Evolutionary conservation across 2,888 invertebrate genomes (phyloP), one percentile per base, ranked within the genome.

Genomic region (Drosophila ustulata): DNA sequence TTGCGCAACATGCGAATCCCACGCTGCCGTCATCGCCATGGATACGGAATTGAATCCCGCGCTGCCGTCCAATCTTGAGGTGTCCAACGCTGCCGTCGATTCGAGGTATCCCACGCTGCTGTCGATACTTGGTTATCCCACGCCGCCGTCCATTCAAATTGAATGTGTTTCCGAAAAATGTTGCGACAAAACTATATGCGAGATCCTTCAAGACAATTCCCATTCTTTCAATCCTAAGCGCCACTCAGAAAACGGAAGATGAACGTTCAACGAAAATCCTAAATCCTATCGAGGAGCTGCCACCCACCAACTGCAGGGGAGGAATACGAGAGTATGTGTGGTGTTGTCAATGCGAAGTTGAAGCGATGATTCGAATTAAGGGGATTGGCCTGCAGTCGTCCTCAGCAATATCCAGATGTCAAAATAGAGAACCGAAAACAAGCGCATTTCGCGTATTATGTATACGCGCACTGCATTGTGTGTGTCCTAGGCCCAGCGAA

Each of bases 1-100:
- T 9, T 55, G 86, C 13, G 28, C 55, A 75, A 30, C 67, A 52
- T 3, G 6, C 26, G 37, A 45, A 50, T 75, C 75, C 75, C 73
- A 1, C 73, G 75, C 57, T 43, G 73, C 70, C 26, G 73, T 75
- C 26, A 47, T 71, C 70, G 4, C 4, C n/a, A 37, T 37, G 23
- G 56, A 11, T 32, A 66, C 66, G 55, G 39, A 3, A 43, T 76
- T 43, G 37, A 13, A 43, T 87, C 87, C 82, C 79, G 5, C 84
- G 83, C 83, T 8, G 80, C 79, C 45, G 55, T 78, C 65, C 28
- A 61, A 25, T 11, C 3, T 34, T 51, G 32, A 26, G 50, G 46
- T n/a, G 45, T 86, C 86, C 82, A 78, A 6, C 82, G 82, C 81
- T 7, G 82, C 78, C 30, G 56, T 76, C 62, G 32, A 65, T 47